phyloP scores from a whole-genome alignment of 2,888 invertebrate species.

The Polydrusus cervinus region DNA sequence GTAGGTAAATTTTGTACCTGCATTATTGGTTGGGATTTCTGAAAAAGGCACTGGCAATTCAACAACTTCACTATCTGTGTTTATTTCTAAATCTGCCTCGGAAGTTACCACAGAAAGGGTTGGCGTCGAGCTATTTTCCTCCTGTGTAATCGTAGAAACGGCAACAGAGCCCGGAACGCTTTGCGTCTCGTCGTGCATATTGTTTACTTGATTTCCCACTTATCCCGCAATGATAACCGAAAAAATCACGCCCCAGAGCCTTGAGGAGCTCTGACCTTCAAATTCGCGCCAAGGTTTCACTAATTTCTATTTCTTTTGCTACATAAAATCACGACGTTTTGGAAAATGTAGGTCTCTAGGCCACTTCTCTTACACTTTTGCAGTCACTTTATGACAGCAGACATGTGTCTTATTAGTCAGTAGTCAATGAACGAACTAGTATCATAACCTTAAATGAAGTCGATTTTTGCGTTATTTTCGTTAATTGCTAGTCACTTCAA shows the following conservation, averaged over 20 bases:
- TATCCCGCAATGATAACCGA: slow-evolving; percentile 69
- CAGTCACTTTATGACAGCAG: slow-evolving; percentile 83
- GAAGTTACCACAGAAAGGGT: slow-evolving; percentile 67
- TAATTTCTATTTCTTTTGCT: slow-evolving; percentile 72
- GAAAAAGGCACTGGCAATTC: slow-evolving; percentile 79
- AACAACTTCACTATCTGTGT: slow-evolving; percentile 75
- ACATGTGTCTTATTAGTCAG: slow-evolving; percentile 81
- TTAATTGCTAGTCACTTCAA: background rate
- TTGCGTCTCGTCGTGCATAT: slow-evolving; percentile 82
- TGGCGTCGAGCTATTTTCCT: slow-evolving; percentile 66
- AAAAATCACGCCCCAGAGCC: slow-evolving; percentile 71
- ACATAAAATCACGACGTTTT: slow-evolving; percentile 78
- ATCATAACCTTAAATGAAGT: slow-evolving; percentile 70
- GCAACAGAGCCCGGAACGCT: slow-evolving; percentile 79
- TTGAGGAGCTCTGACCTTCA: slow-evolving; percentile 71
- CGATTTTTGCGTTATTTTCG: slow-evolving; percentile 27
- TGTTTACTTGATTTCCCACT: slow-evolving; percentile 71
- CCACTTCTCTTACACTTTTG: slow-evolving; percentile 89
- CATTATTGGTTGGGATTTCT: slow-evolving; percentile 68
- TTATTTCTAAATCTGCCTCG: slow-evolving; percentile 72
- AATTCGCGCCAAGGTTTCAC: slow-evolving; percentile 71
- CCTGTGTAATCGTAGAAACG: slow-evolving; percentile 75
- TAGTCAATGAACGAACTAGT: slow-evolving; percentile 80
- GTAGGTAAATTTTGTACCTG: slow-evolving; percentile 73
- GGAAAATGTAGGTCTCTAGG: slow-evolving; percentile 91